Conservation (phyloP, 2,888 invertebrate species). For the Alloscopus bannaensis region DNA sequence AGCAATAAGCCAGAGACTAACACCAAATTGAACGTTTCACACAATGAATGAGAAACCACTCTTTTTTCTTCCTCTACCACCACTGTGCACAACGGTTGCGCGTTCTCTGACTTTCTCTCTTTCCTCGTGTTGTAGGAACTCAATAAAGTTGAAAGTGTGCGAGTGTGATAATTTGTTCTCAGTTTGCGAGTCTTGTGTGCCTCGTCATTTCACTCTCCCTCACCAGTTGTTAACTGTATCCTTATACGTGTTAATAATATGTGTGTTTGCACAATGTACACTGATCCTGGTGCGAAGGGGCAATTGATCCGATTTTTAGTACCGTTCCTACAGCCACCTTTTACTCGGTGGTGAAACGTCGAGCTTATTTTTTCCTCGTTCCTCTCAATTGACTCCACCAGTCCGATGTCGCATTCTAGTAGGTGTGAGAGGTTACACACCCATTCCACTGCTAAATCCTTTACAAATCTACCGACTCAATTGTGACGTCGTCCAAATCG, state of each 20-base stretch:
- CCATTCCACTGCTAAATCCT: conserved; percentile 51
- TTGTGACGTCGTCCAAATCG: background rate
- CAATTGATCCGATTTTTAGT: conserved; percentile 61
- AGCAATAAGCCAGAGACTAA: conserved; percentile 52
- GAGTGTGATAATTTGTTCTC: conserved; percentile 60
- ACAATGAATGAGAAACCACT: conserved; percentile 55
- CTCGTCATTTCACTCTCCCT: conserved; percentile 38
- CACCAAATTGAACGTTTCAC: conserved; percentile 54
- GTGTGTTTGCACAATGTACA: background rate
- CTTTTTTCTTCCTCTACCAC: conserved; percentile 9
- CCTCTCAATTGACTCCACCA: conserved; percentile 61
- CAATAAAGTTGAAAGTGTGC: conserved; percentile 28
- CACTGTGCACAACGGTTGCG: conserved; percentile 16
- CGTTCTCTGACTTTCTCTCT: conserved; percentile 16
- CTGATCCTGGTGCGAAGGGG: conserved; percentile 24
- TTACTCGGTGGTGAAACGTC: too few relatives aligned
- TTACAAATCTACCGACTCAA: conserved; percentile 32
- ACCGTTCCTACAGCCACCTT: too few relatives aligned
- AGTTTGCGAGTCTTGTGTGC: conserved; percentile 10
- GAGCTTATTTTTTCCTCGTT: too few relatives aligned
- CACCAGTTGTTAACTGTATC: conserved; percentile 42
- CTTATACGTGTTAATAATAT: conserved; percentile 45
- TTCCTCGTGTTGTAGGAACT: background rate
- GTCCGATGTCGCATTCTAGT: conserved; percentile 58
- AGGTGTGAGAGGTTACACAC: conserved; percentile 63